phyloP scores from a whole-genome alignment of 2,888 invertebrate genomes.

The Pediacus dermestoides region DNA sequence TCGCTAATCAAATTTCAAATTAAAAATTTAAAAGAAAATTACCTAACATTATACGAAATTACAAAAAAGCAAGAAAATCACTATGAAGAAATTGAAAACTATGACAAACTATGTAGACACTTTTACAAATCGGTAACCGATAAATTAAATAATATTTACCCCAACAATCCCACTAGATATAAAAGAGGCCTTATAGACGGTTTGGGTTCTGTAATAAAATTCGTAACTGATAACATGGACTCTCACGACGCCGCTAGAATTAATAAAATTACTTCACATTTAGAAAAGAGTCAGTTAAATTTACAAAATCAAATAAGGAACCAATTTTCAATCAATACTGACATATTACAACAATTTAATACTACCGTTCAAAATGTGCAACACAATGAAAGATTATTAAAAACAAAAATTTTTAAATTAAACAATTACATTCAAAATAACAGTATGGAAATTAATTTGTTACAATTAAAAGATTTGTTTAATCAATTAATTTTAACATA shows the following conservation, averaged over 20 bases:
- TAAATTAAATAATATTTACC: not conserved
- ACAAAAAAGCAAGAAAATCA: too few species aligned
- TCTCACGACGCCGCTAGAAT: not conserved
- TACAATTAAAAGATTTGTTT: too few species aligned
- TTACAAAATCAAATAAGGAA: not conserved
- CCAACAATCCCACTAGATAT: not conserved
- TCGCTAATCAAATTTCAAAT: not conserved
- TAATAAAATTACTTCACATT: not conserved
- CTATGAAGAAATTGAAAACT: constrained; percentile 1
- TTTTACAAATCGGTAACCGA: not conserved
- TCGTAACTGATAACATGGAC: constrained; percentile 1
- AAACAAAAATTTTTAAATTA: too few species aligned
- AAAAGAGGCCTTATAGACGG: constrained; percentile 2
- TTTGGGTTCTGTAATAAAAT: constrained; percentile 1
- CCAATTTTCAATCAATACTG: constrained; percentile 2
- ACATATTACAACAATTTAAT: too few species aligned
- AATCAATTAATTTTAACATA: too few species aligned
- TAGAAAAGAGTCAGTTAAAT: not conserved
- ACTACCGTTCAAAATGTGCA: too few species aligned
- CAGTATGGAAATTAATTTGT: too few species aligned
- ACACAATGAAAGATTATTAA: too few species aligned
- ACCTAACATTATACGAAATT: too few species aligned
- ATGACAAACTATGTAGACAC: not conserved
- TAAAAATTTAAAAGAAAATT: not conserved
- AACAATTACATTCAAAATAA: too few species aligned